Percentiles rank a stretch among this genome's conserved stretches.
Evolutionary conservation across 2,113 vertebrate genomes (phyloP).

Genomic region (Tauraco erythrolophus): DNA sequence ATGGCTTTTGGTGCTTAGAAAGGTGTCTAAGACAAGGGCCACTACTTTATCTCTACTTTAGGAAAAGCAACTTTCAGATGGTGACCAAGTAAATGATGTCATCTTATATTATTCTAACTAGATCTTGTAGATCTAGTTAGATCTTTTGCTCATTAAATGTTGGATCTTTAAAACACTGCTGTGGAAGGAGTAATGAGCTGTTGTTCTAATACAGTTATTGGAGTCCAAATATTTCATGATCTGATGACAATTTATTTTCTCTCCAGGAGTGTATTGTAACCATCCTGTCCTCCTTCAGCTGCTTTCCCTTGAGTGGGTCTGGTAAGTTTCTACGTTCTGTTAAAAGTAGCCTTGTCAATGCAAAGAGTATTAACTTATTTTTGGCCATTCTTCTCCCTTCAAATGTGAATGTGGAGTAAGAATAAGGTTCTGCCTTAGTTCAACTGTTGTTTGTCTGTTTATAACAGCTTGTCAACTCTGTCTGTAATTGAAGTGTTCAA

Average conservation of each 20-base stretch:
- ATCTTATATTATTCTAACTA: not conserved
- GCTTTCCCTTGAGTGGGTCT: constrained; percentile 34
- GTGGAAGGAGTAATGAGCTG: not conserved
- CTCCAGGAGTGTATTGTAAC: not conserved
- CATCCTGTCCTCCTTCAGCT: constrained; percentile 5
- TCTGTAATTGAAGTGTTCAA: not conserved
- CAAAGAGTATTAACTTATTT: not conserved
- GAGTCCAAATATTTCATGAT: not conserved
- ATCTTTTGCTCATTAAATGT: not conserved
- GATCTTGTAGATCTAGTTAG: not conserved
- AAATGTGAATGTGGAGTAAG: not conserved
- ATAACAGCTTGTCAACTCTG: not conserved
- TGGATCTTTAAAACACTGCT: not conserved
- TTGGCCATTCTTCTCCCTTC: not conserved
- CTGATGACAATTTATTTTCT: not conserved
- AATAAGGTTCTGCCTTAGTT: not conserved
- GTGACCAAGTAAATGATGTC: not conserved
- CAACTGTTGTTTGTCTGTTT: not conserved
- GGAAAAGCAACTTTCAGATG: not conserved
- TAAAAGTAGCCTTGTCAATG: not conserved
- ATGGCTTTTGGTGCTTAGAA: not conserved
- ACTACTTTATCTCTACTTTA: not conserved
- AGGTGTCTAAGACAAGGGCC: not conserved
- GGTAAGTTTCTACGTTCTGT: constrained; percentile 10
- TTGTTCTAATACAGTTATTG: not conserved